Evolutionary conservation across 2,797 vertebrate species (phyloP).

Genomic region (Sparidentex hasta): DNA sequence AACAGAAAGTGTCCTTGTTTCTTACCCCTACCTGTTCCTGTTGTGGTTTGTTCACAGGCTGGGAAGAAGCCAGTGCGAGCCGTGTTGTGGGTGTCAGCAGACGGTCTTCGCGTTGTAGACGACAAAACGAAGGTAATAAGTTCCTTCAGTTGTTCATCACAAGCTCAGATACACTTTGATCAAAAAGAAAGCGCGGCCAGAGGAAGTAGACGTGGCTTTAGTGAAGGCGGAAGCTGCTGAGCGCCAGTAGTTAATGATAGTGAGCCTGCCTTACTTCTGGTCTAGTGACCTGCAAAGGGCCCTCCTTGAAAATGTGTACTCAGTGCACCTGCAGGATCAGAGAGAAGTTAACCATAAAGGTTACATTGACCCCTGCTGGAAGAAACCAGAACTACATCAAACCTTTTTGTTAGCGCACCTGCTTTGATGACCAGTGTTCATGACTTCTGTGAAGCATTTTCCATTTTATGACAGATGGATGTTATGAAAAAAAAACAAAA

Average conservation of each 20-base stretch:
- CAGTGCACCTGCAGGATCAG: slow-evolving; percentile 53
- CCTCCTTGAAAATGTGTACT: slow-evolving; percentile 34
- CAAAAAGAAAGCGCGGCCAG: slow-evolving; percentile 3
- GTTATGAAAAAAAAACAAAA: slow-evolving; percentile 6
- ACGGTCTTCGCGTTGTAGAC: slow-evolving; percentile 97
- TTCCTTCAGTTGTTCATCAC: background rate
- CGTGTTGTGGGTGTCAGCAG: slow-evolving; percentile 97
- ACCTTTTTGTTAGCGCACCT: too few species aligned
- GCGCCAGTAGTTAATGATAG: slow-evolving; percentile 26
- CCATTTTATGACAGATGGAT: background rate
- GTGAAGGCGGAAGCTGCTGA: slow-evolving; percentile 26
- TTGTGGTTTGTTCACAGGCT: slow-evolving; percentile 85
- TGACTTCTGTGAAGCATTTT: background rate
- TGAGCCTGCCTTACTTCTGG: slow-evolving; percentile 6
- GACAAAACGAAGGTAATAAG: slow-evolving; percentile 98
- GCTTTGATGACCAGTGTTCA: background rate
- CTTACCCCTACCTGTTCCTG: slow-evolving; percentile 32
- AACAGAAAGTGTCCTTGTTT: background rate
- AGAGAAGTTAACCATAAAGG: background rate
- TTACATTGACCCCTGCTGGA: slow-evolving; percentile 72
- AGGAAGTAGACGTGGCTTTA: slow-evolving; percentile 30
- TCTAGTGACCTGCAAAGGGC: slow-evolving; percentile 51
- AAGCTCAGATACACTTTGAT: slow-evolving; percentile 14
- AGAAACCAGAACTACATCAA: slow-evolving; percentile 5
- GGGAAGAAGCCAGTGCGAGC: slow-evolving; percentile 98